A percentile compares a stretch with the other conserved stretches of the same genome.
Conservation (phyloP, 2,113 vertebrate species). For the Lophius piscatorius region DNA sequence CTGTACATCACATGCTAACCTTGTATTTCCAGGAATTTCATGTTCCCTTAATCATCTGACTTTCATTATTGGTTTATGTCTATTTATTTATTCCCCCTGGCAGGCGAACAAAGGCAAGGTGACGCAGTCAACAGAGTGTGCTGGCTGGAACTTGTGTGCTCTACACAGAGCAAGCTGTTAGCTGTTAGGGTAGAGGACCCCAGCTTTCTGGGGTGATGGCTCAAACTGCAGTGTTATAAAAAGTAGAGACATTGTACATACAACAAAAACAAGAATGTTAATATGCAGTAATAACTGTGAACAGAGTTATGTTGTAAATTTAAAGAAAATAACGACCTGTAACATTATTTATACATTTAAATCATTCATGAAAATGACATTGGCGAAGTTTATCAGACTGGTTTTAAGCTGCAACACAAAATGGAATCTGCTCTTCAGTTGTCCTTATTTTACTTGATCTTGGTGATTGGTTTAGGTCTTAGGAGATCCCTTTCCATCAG, state of each 20-base stretch:
- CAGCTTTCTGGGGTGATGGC: not conserved
- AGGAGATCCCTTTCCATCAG: too few species aligned
- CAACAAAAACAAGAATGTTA: too few species aligned
- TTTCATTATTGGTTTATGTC: constrained; percentile 60
- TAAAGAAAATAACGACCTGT: too few species aligned
- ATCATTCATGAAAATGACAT: too few species aligned
- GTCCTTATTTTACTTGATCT: too few species aligned
- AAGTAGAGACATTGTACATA: not conserved
- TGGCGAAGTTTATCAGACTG: too few species aligned
- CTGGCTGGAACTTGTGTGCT: constrained; percentile 23
- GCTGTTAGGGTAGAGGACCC: constrained; percentile 5
- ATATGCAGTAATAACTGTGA: too few species aligned
- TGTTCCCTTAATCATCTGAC: constrained; percentile 64
- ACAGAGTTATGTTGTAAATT: too few species aligned
- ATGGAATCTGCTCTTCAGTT: too few species aligned
- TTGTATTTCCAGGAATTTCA: constrained; percentile 49
- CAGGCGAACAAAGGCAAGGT: constrained; percentile 52
- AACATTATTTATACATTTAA: too few species aligned
- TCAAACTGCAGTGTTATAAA: constrained; percentile 14
- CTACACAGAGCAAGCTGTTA: not conserved
- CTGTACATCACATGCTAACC: constrained; percentile 48
- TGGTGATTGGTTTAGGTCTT: too few species aligned
- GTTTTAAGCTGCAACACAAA: too few species aligned
- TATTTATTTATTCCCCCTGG: constrained; percentile 60
- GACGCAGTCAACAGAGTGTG: constrained; percentile 28